These are phyloP conservation scores for Hippocampus guttulatus DNA, from an alignment of 2,113 vertebrate genomes.

Conservation along the genomic window DNA sequence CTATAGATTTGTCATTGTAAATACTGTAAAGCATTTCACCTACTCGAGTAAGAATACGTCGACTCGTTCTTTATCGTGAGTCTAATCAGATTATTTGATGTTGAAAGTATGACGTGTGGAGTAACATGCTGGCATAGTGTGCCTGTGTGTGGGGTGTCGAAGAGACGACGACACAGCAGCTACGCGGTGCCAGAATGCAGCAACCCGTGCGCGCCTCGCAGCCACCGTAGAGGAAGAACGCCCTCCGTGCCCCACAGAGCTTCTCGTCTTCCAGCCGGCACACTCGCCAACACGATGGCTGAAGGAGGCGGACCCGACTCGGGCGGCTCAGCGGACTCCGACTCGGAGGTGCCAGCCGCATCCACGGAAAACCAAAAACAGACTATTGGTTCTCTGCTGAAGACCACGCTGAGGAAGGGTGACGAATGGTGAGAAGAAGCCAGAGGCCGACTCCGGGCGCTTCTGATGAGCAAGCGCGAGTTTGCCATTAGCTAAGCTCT, in stretches of 20 bases:
- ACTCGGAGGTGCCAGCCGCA: constrained; percentile 69
- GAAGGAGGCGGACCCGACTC: constrained; percentile 81
- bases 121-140: neutral
- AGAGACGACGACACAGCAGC: neutral
- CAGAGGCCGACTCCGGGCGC: neutral
- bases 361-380: constrained; percentile 76
- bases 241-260: constrained; percentile 17
- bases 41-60: neutral
- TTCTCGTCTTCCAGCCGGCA: constrained; percentile 44
- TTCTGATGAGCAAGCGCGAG: constrained; percentile 11
- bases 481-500: constrained; percentile 30
- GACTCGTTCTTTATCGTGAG: neutral
- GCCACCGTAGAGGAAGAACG: constrained; percentile 30
- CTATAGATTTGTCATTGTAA: neutral
- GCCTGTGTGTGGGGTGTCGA: neutral
- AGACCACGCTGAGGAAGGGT: constrained; percentile 73
- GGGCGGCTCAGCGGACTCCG: constrained; percentile 73
- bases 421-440: constrained; percentile 72
- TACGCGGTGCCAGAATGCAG: neutral
- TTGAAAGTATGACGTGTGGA: neutral
- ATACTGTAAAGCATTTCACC: neutral
- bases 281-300: constrained; percentile 75
- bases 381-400: constrained; percentile 71
- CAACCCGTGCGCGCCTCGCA: neutral
- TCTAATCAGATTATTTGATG: neutral